These are phyloP conservation scores for Chydorus sphaericus DNA, from an alignment of 2,888 invertebrate genomes.

Conservation along the genomic window DNA sequence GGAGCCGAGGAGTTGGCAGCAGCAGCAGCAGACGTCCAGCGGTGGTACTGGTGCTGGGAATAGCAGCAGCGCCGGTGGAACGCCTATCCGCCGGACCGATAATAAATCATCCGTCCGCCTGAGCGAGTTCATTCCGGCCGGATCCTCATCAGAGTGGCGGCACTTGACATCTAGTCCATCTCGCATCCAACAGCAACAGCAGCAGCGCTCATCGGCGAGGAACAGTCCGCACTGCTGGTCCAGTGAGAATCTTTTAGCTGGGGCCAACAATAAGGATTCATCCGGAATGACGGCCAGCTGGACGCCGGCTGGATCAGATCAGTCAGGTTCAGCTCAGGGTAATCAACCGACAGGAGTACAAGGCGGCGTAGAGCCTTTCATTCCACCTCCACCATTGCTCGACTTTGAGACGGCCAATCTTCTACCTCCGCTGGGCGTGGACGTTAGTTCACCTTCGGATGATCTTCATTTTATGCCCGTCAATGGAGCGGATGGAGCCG, in stretches of 20 bases:
- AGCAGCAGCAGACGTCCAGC: not conserved
- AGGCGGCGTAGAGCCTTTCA: conserved; percentile 6
- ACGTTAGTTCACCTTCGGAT: conserved; percentile 13
- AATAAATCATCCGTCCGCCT: not conserved
- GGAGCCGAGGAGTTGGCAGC: not conserved
- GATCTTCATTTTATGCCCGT: not conserved
- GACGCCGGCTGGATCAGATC: not conserved
- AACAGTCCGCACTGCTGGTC: not conserved
- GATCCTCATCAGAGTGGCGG: not conserved
- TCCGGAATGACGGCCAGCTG: not conserved
- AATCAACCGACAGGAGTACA: not conserved
- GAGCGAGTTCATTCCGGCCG: not conserved
- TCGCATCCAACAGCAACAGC: not conserved
- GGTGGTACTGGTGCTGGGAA: not conserved
- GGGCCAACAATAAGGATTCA: not conserved
- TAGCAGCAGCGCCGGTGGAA: not conserved
- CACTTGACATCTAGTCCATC: not conserved
- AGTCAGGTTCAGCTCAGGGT: not conserved
- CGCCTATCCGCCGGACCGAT: not conserved
- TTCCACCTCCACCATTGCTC: conserved; percentile 14
- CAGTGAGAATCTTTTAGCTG: not conserved
- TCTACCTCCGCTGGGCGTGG: conserved; percentile 12
- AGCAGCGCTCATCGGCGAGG: not conserved
- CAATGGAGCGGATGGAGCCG: not conserved
- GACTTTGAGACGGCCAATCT: conserved; percentile 13